Conservation (phyloP, 2,888 invertebrate species). For the Apamea sordens region DNA sequence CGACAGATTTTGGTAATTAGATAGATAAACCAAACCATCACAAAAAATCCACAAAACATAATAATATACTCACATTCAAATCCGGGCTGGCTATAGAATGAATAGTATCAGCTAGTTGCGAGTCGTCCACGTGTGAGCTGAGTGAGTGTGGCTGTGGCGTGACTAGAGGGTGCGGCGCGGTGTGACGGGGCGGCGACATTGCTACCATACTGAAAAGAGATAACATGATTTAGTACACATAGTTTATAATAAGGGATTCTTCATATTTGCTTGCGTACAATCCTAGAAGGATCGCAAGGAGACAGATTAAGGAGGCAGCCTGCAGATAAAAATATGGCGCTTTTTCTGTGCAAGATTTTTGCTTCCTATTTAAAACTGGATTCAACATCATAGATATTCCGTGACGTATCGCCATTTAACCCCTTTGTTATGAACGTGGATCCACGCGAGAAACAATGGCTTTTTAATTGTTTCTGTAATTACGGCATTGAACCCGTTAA, state of each 20-base stretch:
- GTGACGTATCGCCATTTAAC: neutral
- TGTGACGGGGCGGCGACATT: constrained; percentile 89
- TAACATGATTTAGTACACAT: neutral
- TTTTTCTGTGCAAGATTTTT: too few species aligned
- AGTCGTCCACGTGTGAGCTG: constrained; percentile 79
- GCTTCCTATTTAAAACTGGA: neutral
- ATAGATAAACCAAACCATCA: neutral
- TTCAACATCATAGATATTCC: neutral
- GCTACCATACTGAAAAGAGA: constrained; percentile 83
- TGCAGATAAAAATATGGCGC: too few species aligned
- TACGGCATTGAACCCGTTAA: too few species aligned
- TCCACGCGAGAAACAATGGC: too few species aligned
- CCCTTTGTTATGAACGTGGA: too few species aligned
- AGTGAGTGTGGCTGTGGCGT: constrained; percentile 65
- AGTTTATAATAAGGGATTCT: too few species aligned
- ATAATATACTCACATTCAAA: constrained; percentile 79
- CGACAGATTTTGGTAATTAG: neutral
- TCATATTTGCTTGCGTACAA: too few species aligned
- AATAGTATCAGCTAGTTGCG: constrained; percentile 85
- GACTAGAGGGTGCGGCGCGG: constrained; percentile 71
- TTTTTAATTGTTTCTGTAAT: too few species aligned
- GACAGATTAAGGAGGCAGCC: too few species aligned
- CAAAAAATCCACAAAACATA: neutral
- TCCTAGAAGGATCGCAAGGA: too few species aligned
- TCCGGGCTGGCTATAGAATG: constrained; percentile 88